A percentile compares a stretch with the other conserved stretches of the same genome.
These are phyloP conservation scores for Amiota mariae DNA, from an alignment of 2,888 invertebrate genomes.

Conservation along the genomic window DNA sequence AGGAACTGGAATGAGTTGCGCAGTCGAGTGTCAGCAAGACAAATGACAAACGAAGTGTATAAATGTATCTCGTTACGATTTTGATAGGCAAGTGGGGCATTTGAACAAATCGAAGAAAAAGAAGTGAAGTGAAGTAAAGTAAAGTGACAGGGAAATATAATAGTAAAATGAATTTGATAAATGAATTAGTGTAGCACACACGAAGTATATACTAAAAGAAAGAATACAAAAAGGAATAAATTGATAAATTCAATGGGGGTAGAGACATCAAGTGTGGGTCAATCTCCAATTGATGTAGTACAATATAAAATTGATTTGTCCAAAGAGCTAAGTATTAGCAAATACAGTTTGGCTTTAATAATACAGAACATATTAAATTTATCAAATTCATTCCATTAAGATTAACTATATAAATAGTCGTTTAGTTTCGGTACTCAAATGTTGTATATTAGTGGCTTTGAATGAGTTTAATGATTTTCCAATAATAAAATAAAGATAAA, in stretches of 20 bases:
- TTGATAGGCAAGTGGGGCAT: slow-evolving; percentile 27
- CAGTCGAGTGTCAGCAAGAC: background rate
- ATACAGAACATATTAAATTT: too few species aligned
- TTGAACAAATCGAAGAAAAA: background rate
- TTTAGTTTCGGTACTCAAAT: too few species aligned
- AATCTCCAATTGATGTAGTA: background rate
- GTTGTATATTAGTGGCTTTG: too few species aligned
- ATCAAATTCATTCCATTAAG: too few species aligned
- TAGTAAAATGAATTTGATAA: slow-evolving; percentile 29
- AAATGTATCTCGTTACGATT: slow-evolving; percentile 29
- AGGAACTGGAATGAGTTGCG: background rate
- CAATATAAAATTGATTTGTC: background rate
- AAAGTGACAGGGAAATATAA: background rate
- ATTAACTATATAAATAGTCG: too few species aligned
- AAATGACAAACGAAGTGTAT: slow-evolving; percentile 31
- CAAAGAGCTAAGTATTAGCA: too few species aligned
- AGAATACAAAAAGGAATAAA: background rate
- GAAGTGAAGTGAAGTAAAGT: background rate
- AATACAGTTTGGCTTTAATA: too few species aligned
- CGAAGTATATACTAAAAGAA: background rate
- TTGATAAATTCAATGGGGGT: background rate
- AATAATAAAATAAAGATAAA: too few species aligned
- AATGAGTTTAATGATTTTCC: too few species aligned
- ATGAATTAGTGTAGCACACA: slow-evolving; percentile 22
- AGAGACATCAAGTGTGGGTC: background rate